phyloP scores from a whole-genome alignment of 2,113 vertebrate species.

The Cepphus grylle region DNA sequence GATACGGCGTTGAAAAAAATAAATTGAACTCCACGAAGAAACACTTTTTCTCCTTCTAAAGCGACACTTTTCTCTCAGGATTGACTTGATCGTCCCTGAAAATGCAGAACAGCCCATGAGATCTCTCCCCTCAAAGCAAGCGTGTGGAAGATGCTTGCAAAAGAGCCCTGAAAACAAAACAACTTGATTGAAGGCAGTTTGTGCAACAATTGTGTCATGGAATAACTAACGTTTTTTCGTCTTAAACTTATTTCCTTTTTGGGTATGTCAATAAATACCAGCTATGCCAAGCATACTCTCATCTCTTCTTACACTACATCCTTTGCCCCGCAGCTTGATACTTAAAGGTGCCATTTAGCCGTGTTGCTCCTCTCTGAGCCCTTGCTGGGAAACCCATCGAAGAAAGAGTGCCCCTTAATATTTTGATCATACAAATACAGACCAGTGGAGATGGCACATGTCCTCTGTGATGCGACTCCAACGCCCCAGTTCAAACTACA shows the following conservation, averaged over 20 bases:
- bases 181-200: not conserved
- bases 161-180: not conserved
- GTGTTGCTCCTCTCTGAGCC: not conserved
- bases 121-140: not conserved
- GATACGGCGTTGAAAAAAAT: not conserved
- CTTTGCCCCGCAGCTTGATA: not conserved
- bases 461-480: not conserved
- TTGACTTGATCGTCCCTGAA: not conserved
- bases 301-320: not conserved
- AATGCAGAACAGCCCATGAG: not conserved
- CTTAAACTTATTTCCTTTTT: not conserved
- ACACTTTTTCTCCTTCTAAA: not conserved
- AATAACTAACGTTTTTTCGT: not conserved
- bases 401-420: not conserved
- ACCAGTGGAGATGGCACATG: not conserved
- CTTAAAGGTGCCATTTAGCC: not conserved
- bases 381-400: not conserved
- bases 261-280: not conserved
- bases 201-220: not conserved
- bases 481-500: not conserved
- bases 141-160: not conserved
- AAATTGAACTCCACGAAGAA: not conserved
- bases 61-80: not conserved
- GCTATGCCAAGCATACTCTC: not conserved
- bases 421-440: not conserved